Base-by-base conservation (phyloP, 2,888 invertebrate genomes). In the Agapostemon virescens region DNA sequence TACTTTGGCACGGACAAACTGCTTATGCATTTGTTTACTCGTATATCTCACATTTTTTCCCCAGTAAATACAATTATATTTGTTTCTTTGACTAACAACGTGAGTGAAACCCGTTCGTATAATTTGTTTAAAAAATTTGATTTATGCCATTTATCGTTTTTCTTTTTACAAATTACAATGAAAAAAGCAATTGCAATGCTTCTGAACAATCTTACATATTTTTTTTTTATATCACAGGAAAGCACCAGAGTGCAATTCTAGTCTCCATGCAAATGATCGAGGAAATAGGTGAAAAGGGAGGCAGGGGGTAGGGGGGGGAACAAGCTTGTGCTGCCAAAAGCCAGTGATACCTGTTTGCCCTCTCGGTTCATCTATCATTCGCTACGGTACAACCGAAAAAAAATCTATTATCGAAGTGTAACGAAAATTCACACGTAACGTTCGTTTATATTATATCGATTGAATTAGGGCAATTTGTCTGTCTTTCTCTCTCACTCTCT, bases 361-460 rank as follows among this genome's bases (percentile, higher is more conserved):
- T 76, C 80, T 78, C 80, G 69, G 36, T 36, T 74, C 58, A 45
- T 36, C 63, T 78, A 73, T 79, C 76, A 45, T 63, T 75, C 26
- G 33, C 81, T 82, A 78, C 78, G 76, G 67, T 85, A 85, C 68
- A 87, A 87, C 84, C 81, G 36, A 49, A 61, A 58, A 61, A 58
- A 63, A 85, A 85, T 80, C 58, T 81, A 63, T 63, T 86, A 85
- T 84, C 75, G 76, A 84, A 86, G 82, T 66, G n/a, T 81, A 88
- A 89, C 79, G 30, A 84, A 90, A 88, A 86, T 87, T 86, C 85
- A 87, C 85, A 87, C 84, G 79, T 79, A 81, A 83, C 63, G 52
- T 77, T 77, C 81, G 90, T 87, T 91, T 36, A 91, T 90, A 90
- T 90, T 91, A 91, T 91, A 90, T 89, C 81, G 85, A 89, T 90